Percentiles rank a stretch among this genome's conserved stretches.
Evolutionary conservation across 2,888 invertebrate species (phyloP).

Genomic region (Oligia strigilis): DNA sequence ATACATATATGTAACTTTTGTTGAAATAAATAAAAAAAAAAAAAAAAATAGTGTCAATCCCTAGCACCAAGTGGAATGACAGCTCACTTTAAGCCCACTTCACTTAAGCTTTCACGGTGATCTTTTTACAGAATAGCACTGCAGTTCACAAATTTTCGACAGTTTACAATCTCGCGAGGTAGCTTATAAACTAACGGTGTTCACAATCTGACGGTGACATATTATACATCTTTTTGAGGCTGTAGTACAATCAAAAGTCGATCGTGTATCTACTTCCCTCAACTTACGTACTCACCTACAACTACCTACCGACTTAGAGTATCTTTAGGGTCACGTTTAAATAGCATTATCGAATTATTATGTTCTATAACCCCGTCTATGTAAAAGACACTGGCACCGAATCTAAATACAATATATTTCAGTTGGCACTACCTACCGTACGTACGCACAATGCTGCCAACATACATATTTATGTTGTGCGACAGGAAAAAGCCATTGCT

Average conservation of each 20-base stretch:
- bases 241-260: background rate
- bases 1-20: too few species aligned
- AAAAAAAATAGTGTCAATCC: too few species aligned
- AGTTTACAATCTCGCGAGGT: too few species aligned
- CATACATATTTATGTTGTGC: slow-evolving; percentile 66
- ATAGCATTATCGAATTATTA: slow-evolving; percentile 12
- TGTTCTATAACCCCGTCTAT: slow-evolving; percentile 11
- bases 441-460: slow-evolving; percentile 62
- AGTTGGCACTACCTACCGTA: slow-evolving; percentile 56
- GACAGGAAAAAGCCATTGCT: slow-evolving; percentile 72
- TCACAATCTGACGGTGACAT: too few species aligned
- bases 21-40: too few species aligned
- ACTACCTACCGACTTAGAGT: background rate
- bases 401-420: slow-evolving; percentile 50
- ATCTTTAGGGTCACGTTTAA: background rate
- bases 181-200: too few species aligned
- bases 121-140: too few species aligned
- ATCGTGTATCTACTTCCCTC: background rate
- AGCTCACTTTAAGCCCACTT: too few species aligned
- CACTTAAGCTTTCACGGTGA: too few species aligned
- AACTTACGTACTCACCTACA: background rate
- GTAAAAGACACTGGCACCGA: slow-evolving; percentile 39
- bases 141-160: too few species aligned
- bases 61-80: too few species aligned
- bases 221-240: background rate